Evolutionary conservation across 2,888 invertebrate species (phyloP), one percentile per base, ranked within the genome.

Genomic region (Meliscaeva auricollis): DNA sequence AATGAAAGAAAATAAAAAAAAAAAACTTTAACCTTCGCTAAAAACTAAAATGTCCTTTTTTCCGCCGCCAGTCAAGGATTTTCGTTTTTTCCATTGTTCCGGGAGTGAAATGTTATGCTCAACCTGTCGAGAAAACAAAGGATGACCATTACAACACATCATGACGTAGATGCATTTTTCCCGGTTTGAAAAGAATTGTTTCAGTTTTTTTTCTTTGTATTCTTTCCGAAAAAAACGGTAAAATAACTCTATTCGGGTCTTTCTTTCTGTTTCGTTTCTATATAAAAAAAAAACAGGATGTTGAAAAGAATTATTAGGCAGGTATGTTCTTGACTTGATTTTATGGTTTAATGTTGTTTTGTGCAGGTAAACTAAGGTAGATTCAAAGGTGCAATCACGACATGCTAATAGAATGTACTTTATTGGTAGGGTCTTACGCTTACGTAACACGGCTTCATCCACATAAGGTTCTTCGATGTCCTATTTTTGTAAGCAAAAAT

Each of bases 151-250:
- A 64, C 73, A 83, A 77, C 73, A 76, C 81, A 85, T 85, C 81
- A 81, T 54, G 81, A 85, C 80, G 76, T 81, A 73, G 85, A 85
- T 85, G 85, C 85, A 85, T 77, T 85, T 85, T 85, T 81, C 48
- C 76, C 81, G 81, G 84, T 72, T 50, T 48, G 17, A 17, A 38
- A 38, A 70, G 46, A 60, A 58, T 35, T 58, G 56, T 56, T 17
- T 56, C 13, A 9, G 35, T 56, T 56, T 48, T 78, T 46, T 72
- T 56, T 48, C 74, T 46, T 72, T 62, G 26, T 22, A 22, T 38
- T 56, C n/a, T 17, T 11, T 4, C 2, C 54, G n/a, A n/a, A 32
- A 8, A 54, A 64, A 73, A 38, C 54, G 56, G 79, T 70, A 50
- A n/a, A 74, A 69, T 72, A 75, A 58, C 60, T 83, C 62, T 62